Percentiles rank a stretch among this genome's conserved stretches.
These are phyloP conservation scores for Stratiomys singularior DNA, from an alignment of 2,888 invertebrate genomes.

Conservation along the genomic window DNA sequence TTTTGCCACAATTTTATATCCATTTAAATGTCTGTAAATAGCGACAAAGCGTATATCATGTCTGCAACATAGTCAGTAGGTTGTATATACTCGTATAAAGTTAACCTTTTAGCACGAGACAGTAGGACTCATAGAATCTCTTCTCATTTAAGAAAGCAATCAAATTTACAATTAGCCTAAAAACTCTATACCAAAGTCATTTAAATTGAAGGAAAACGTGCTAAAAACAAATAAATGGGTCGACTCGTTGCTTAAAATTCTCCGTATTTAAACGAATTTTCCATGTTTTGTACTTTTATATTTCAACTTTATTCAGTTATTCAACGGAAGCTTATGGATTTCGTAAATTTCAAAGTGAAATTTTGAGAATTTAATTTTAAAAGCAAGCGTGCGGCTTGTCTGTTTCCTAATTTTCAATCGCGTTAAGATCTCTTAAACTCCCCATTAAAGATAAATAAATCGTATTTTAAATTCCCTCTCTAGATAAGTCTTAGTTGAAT, in stretches of 20 bases:
- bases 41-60: not conserved
- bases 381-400: too few relatives aligned
- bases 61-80: not conserved
- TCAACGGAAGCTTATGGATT: too few relatives aligned
- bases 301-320: not conserved
- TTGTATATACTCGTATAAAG: conserved; percentile 3
- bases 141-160: conserved; percentile 30
- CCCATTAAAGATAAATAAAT: too few relatives aligned
- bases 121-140: not conserved
- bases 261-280: not conserved
- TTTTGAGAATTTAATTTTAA: too few relatives aligned
- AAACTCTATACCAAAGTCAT: conserved; percentile 30
- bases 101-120: not conserved
- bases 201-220: not conserved
- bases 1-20: conserved; percentile 18
- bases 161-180: conserved; percentile 15
- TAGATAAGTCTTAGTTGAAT: conserved; percentile 18
- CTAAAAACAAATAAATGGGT: too few relatives aligned
- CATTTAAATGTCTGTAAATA: conserved; percentile 12
- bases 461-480: not conserved
- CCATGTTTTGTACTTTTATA: conserved; percentile 1
- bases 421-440: too few relatives aligned
- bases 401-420: too few relatives aligned
- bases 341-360: too few relatives aligned
- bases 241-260: too few relatives aligned